Evolutionary conservation across 2,797 vertebrate genomes (phyloP).

Genomic region (Erethizon dorsatum): DNA sequence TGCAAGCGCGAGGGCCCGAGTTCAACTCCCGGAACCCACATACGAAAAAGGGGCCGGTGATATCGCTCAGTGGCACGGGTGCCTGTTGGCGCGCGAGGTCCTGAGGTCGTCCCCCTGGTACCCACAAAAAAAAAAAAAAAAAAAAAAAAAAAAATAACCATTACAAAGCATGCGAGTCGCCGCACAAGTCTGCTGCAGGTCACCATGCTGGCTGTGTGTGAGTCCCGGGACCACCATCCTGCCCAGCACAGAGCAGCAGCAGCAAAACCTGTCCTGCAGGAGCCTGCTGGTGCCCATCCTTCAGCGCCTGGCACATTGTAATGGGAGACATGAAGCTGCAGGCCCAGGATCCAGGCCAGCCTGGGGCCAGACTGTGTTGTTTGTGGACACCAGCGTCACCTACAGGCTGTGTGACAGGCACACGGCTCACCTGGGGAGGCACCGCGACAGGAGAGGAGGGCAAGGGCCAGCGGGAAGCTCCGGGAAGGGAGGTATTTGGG

Average conservation of each 20-base stretch:
- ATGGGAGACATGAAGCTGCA: background rate
- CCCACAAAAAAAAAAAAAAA: too few species aligned
- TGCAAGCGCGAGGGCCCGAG: too few species aligned
- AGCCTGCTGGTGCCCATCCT: background rate
- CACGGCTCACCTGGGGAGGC: background rate
- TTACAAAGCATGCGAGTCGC: background rate
- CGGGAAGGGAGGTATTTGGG: background rate
- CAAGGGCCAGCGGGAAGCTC: accelerated
- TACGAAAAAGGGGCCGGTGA: too few species aligned
- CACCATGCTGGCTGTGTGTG: background rate
- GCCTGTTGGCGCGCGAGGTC: too few species aligned
- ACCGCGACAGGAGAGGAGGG: background rate
- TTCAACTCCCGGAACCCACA: too few species aligned
- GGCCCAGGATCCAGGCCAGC: background rate
- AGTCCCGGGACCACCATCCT: background rate
- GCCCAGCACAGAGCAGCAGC: background rate
- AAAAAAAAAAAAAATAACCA: too few species aligned
- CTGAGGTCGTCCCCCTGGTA: too few species aligned
- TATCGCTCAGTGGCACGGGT: too few species aligned
- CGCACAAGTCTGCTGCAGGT: background rate
- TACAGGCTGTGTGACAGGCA: background rate
- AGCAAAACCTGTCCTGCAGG: background rate
- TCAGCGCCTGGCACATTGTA: background rate
- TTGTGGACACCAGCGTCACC: background rate
- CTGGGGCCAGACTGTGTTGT: background rate